Percentiles rank a stretch among this genome's conserved stretches.
Conservation (phyloP, 37 sponge, comb jelly and placozoan genomes). For the Axinella damicornis region DNA sequence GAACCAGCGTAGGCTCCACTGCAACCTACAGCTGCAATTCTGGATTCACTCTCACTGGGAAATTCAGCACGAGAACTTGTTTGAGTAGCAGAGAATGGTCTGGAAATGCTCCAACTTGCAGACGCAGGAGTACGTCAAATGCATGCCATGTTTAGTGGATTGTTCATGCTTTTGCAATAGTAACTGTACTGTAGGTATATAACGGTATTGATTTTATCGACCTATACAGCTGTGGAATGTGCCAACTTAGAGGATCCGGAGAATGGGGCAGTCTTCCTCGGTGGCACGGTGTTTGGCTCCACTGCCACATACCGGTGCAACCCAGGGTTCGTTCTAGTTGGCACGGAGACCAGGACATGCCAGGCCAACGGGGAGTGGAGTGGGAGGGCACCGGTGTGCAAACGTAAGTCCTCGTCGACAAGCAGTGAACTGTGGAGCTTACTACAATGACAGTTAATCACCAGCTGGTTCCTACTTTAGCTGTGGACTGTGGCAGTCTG, state of each 20-base stretch:
- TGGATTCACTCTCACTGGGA: conserved; percentile 56
- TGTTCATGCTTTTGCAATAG: no score
- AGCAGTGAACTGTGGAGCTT: conserved; percentile 40
- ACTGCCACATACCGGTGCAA: conserved; percentile 36
- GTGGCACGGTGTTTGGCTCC: neutral
- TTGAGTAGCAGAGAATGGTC: conserved; percentile 49
- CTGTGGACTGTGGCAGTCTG: no score
- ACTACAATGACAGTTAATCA: conserved; percentile 58
- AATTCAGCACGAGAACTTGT: conserved; percentile 24
- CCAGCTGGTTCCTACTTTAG: conserved; percentile 29
- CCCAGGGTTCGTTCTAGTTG: conserved; percentile 20
- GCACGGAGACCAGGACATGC: conserved; percentile 5
- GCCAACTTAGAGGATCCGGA: conserved; percentile 15
- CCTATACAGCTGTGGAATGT: conserved; percentile 72
- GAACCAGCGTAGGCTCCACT: conserved; percentile 21
- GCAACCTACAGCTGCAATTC: conserved; percentile 52
- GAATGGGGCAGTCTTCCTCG: conserved; percentile 51
- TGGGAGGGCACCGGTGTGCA: conserved; percentile 10
- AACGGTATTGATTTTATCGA: no score
- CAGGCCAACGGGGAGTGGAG: conserved; percentile 25
- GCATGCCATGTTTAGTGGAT: no score
- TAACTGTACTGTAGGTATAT: no score
- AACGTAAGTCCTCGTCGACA: conserved; percentile 12
- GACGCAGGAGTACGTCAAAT: conserved; percentile 33
- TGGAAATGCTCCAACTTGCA: conserved; percentile 43